Percentiles rank a stretch among this genome's conserved stretches.
Conservation (phyloP, 1,140 invertebrate species). For the Acyrthosiphon pisum region DNA sequence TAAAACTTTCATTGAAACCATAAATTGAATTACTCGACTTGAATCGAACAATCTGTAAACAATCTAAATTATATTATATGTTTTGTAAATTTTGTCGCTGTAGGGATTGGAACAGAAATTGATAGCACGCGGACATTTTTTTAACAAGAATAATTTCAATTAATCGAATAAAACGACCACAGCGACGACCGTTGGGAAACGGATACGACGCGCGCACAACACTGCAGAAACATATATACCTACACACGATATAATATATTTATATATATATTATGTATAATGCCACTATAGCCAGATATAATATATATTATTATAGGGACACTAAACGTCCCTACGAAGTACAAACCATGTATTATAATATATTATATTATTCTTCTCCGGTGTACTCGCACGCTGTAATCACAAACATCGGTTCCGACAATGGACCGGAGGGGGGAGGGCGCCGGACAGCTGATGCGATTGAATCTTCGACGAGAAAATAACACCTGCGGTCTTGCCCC, state of each 20-base stretch:
- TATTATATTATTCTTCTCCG: background rate
- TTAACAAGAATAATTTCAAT: background rate
- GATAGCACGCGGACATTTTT: background rate
- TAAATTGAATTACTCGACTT: background rate
- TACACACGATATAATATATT: background rate
- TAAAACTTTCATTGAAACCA: background rate
- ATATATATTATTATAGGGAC: background rate
- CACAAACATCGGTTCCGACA: slow-evolving; percentile 26
- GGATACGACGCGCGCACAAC: background rate
- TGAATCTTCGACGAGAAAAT: slow-evolving; percentile 41
- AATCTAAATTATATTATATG: background rate
- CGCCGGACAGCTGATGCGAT: slow-evolving; percentile 26
- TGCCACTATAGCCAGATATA: no score
- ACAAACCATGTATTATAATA: slow-evolving; percentile 19
- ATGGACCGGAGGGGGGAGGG: background rate
- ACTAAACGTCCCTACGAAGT: background rate
- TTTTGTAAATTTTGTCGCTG: background rate
- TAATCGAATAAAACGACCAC: background rate
- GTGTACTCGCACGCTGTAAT: background rate
- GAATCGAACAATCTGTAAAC: background rate
- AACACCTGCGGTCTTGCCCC: slow-evolving; percentile 41
- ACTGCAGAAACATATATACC: background rate
- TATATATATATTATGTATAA: background rate
- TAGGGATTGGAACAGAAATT: background rate
- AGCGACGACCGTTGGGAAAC: background rate